Percentiles rank a stretch among this genome's conserved stretches.
These are phyloP conservation scores for Drosophila nigritarsus DNA, from an alignment of 2,888 invertebrate species.

Conservation along the genomic window DNA sequence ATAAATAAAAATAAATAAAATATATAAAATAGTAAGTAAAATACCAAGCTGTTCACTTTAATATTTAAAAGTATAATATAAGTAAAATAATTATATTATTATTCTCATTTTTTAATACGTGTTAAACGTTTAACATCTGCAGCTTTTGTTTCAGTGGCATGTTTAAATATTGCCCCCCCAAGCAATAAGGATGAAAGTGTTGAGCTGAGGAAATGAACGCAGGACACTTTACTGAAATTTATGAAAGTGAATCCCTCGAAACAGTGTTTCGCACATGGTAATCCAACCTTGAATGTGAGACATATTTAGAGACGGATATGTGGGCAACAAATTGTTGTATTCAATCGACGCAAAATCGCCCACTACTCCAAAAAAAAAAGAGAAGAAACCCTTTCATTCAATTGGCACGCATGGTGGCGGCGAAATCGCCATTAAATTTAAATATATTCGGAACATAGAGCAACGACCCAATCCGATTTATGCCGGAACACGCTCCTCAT, in stretches of 20 bases:
- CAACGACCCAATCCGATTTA: constrained; percentile 59
- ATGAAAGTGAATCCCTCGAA: constrained; percentile 18
- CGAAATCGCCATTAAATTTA: constrained; percentile 45
- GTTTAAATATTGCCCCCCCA: background rate
- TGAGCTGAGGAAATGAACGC: background rate
- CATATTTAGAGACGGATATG: constrained; percentile 50
- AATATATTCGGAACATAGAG: constrained; percentile 35
- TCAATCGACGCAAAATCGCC: too few species aligned
- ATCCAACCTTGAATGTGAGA: constrained; percentile 34
- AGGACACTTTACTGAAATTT: constrained; percentile 12
- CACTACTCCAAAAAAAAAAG: background rate
- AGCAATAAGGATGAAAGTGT: background rate
- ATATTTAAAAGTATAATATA: background rate
- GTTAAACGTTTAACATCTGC: background rate
- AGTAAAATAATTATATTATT: background rate
- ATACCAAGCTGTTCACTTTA: background rate
- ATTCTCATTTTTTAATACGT: background rate
- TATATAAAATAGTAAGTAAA: background rate
- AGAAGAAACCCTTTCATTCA: constrained; percentile 35
- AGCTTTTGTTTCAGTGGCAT: background rate
- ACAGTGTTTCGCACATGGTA: constrained; percentile 40
- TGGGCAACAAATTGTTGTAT: constrained; percentile 43
- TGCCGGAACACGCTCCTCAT: constrained; percentile 79
- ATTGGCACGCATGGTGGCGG: constrained; percentile 45
- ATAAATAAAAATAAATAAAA: background rate